A percentile compares a stretch with the other conserved stretches of the same genome.
Conservation (phyloP, 2,797 vertebrate genomes). For the Sebastes iracundus region DNA sequence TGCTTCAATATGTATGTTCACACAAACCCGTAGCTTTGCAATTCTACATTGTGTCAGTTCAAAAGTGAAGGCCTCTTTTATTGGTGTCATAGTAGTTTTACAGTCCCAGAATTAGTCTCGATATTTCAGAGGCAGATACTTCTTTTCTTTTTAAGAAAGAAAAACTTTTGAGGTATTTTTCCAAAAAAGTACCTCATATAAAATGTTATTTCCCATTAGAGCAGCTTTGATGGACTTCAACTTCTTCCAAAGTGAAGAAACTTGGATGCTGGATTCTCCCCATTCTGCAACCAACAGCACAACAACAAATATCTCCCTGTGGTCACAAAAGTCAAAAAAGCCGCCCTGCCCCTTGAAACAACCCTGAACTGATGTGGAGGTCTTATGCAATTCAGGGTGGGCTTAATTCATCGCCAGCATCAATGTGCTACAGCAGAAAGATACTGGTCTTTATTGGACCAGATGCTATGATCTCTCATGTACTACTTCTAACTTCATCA, state of each 20-base stretch:
- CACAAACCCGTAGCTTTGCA: neutral
- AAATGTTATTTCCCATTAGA: neutral
- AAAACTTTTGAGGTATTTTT: neutral
- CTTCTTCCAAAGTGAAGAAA: constrained; percentile 2
- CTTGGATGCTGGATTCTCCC: neutral
- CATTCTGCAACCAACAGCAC: constrained; percentile 1
- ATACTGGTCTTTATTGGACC: neutral
- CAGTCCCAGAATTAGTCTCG: neutral
- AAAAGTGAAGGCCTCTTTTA: neutral
- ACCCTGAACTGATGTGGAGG: neutral
- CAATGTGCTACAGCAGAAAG: neutral
- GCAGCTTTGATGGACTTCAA: neutral
- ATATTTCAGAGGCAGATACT: neutral
- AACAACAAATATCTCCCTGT: constrained; percentile 14
- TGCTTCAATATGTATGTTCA: neutral
- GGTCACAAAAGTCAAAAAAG: constrained; percentile 16
- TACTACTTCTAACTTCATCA: no score
- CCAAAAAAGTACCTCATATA: neutral
- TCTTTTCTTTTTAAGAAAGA: neutral
- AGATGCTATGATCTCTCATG: neutral
- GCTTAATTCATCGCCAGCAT: neutral
- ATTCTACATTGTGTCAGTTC: neutral
- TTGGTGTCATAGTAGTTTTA: neutral
- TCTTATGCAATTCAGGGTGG: neutral
- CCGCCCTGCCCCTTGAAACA: constrained; percentile 5